Conservation (phyloP, 2,888 invertebrate genomes). For the Diaphora mendica region DNA sequence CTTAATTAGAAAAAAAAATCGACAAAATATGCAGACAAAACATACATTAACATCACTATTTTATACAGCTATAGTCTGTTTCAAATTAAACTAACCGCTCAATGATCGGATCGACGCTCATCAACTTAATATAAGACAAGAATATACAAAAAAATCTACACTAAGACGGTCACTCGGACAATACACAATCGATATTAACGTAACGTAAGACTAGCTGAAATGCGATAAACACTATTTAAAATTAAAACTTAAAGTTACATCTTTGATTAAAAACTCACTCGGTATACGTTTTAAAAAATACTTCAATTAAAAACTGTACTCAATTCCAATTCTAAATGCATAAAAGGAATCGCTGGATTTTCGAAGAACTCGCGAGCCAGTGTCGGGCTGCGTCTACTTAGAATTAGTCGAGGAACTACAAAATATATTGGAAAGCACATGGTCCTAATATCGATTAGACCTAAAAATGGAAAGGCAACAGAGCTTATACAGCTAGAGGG, state of each 20-base stretch:
- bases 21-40: slow-evolving; percentile 84
- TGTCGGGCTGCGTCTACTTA: slow-evolving; percentile 42
- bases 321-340: slow-evolving; percentile 80
- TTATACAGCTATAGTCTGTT: slow-evolving; percentile 72
- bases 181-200: slow-evolving; percentile 77
- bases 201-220: slow-evolving; percentile 86
- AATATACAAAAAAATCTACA: slow-evolving; percentile 83
- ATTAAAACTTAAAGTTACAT: slow-evolving; percentile 84
- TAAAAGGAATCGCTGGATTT: slow-evolving; percentile 68
- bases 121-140: slow-evolving; percentile 74
- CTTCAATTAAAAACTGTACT: slow-evolving; percentile 72
- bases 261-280: slow-evolving; percentile 86
- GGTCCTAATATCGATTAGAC: slow-evolving; percentile 53
- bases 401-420: slow-evolving; percentile 75
- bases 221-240: slow-evolving; percentile 83
- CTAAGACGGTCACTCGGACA: slow-evolving; percentile 74
- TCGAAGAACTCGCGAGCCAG: slow-evolving; percentile 58
- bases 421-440: slow-evolving; percentile 72
- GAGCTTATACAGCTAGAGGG: slow-evolving; percentile 66
- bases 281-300: slow-evolving; percentile 77
- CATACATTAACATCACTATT: slow-evolving; percentile 71
- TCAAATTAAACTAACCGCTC: slow-evolving; percentile 68
- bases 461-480: slow-evolving; percentile 56
- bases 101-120: slow-evolving; percentile 64
- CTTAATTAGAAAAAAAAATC: slow-evolving; percentile 77